Percentiles rank a stretch among this genome's conserved stretches.
Evolutionary conservation across 2,888 invertebrate genomes (phyloP).

Genomic region (Gandaritis pyraliata): DNA sequence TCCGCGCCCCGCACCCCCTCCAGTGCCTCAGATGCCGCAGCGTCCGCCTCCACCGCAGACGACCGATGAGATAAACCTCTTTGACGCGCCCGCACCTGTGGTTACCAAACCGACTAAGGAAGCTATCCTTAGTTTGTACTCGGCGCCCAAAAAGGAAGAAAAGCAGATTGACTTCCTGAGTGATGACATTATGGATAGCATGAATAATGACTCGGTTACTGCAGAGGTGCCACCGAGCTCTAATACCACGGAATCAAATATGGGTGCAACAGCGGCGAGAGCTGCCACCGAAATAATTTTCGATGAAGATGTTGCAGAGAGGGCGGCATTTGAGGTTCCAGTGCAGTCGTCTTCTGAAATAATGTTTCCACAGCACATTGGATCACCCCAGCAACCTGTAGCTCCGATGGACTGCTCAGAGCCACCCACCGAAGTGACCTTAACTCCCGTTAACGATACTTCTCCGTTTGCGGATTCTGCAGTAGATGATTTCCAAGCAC

Average conservation of each 20-base stretch:
- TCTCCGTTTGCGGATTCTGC: conserved; percentile 65
- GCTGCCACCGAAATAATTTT: conserved; percentile 26
- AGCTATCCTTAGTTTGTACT: conserved; percentile 85
- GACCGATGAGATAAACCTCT: conserved; percentile 80
- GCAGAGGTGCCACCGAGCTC: conserved; percentile 40
- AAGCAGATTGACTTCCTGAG: conserved; percentile 84
- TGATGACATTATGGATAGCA: conserved; percentile 79
- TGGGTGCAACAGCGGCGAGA: conserved; percentile 46
- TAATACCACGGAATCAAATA: conserved; percentile 12
- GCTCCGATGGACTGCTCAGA: conserved; percentile 74
- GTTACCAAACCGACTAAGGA: conserved; percentile 82
- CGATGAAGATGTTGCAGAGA: conserved; percentile 17
- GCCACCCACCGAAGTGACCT: conserved; percentile 47
- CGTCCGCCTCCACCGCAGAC: conserved; percentile 50
- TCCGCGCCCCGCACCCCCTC: conserved; percentile 77
- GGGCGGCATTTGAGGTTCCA: conserved; percentile 20
- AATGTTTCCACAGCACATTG: conserved; percentile 23
- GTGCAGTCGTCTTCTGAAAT: conserved; percentile 23
- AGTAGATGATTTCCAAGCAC: conserved; percentile 48
- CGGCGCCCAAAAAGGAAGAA: conserved; percentile 71
- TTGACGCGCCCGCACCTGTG: conserved; percentile 83
- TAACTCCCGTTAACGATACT: conserved; percentile 49
- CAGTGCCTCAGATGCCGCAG: conserved; percentile 65
- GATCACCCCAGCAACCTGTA: conserved; percentile 35
- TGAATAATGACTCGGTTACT: conserved; percentile 47